Base-by-base conservation (phyloP, 2,888 invertebrate genomes). In the Euzophera pinguis region DNA sequence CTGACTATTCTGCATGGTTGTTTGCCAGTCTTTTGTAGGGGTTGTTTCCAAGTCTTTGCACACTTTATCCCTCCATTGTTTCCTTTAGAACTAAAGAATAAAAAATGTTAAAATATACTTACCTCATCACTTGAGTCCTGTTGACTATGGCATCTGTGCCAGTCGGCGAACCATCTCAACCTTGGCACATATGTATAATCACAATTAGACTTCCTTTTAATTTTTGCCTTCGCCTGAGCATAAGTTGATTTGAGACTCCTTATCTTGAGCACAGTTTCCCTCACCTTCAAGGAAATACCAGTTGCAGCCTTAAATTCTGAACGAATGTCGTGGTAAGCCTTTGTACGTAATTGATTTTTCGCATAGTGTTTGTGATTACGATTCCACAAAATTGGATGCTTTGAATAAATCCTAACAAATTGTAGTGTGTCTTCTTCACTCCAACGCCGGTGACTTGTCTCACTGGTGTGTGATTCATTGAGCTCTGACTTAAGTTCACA, bases 101-200 rank as follows among this genome's bases (percentile, higher is more conserved):
- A n/a, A n/a, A n/a, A n/a, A n/a, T n/a, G n/a, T n/a, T n/a, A n/a
- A n/a, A n/a, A n/a, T n/a, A n/a, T 32, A 45, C 45, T 45, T 10
- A 45, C 45, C 45, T 45, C 43, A 29, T 45, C 6, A 13, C 32
- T 32, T 1, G 32, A 32, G 8, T 16, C 7, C 16, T 10, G 32
- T 3, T 13, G 7, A 32, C 14, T 32, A 6, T 32, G 9, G 32
- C 14, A 14, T 29, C 32, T 32, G 34, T 45, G 32, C 45, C 45
- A 45, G 6, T 10, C 45, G 6, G 45, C 45, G 16, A 45, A 45
- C 45, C 45, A 45, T 45, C 32, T 45, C 16, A 34, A 32, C 14
- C 3, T 32, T 16, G 45, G 10, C 5, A 10, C 32, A 45, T 10
- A 32, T 14, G 14, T 45, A 9, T 14, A 10, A 10, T 45, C 16